Evolutionary conservation across 2,888 invertebrate species (phyloP), one percentile per base, ranked within the genome.

Genomic region (Branchinecta sandiegonensis): DNA sequence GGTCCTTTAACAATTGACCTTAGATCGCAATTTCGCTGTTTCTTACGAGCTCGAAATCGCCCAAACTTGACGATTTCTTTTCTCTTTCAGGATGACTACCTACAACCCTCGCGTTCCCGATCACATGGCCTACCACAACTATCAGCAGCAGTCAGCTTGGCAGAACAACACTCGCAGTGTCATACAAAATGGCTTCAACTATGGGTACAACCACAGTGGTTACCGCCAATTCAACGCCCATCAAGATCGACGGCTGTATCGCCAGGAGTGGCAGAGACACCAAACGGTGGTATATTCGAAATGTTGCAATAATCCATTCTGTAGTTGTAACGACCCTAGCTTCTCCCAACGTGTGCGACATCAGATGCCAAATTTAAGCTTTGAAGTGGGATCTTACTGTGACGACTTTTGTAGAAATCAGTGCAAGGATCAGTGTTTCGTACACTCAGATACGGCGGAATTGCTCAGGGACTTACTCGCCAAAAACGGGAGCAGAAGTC

Each of bases 371-470:
- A 56, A 56, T 56, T 37, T 37, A 37, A 37, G 37, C 37, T 37
- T 37, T 37, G 37, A 37, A 37, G 37, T 37, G 37, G 37, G 37
- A 37, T 23, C 63, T 9, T 56, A 56, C 23, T 56, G 63, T 10
- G 63, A 56, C 3, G 63, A 56, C 23, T 56, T 10, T 10, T 56
- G 63, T 10, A n/a, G 63, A 56, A 56, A 56, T 56, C 63, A 56
- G 23, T 56, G 63, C 63, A 56, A 56, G 23, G 63, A 56, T 23
- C 63, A 56, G 63, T 56, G 63, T 56, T 56, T 56, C 63, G 63
- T 56, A 23, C 63, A 56, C 23, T 56, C 63, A 56, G 63, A 56
- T 10, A 56, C 63, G 10, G 23, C 23, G n/a, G 23, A 56, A 56
- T 56, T 56, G 23, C 23, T 56, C 14, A 56, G 23, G 63, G 23